A percentile compares a stretch with the other conserved stretches of the same genome.
These are phyloP conservation scores for Helicoverpa zea DNA, from an alignment of 1,140 invertebrate species.

Conservation along the genomic window DNA sequence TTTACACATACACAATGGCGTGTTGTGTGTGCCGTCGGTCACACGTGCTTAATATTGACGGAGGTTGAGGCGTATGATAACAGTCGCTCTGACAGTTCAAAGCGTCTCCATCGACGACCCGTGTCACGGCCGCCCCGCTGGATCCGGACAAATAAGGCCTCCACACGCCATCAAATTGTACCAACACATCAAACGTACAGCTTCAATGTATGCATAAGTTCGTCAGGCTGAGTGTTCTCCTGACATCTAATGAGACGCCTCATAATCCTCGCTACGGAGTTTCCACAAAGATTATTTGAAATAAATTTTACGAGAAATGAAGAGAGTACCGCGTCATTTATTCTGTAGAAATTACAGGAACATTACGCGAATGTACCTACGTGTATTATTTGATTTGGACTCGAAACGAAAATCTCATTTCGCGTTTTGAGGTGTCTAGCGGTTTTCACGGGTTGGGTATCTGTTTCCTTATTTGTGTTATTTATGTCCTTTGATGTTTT, in stretches of 20 bases:
- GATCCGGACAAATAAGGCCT: slow-evolving; percentile 43
- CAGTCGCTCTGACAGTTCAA: slow-evolving; percentile 48
- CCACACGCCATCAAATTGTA: slow-evolving; percentile 36
- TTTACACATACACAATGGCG: slow-evolving; percentile 7
- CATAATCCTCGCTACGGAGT: not conserved
- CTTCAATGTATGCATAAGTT: slow-evolving; percentile 47
- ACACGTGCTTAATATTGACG: slow-evolving; percentile 42
- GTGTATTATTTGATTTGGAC: slow-evolving; percentile 34
- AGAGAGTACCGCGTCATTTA: slow-evolving; percentile 7
- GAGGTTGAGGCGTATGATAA: slow-evolving; percentile 47
- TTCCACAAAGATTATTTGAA: slow-evolving; percentile 36
- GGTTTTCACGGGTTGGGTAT: slow-evolving; percentile 10
- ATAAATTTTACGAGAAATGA: slow-evolving; percentile 40
- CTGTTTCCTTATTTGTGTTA: not conserved
- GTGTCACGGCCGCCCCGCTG: slow-evolving; percentile 46
- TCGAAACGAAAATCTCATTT: not conserved
- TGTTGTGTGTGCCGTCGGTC: slow-evolving; percentile 6
- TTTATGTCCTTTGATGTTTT: not conserved
- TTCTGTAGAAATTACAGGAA: slow-evolving; percentile 8
- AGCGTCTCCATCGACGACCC: slow-evolving; percentile 49
- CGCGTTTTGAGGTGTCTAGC: slow-evolving; percentile 8
- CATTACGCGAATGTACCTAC: slow-evolving; percentile 1
- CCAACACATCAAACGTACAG: slow-evolving; percentile 43
- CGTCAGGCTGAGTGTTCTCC: slow-evolving; percentile 6
- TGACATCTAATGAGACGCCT: slow-evolving; percentile 40